These are phyloP conservation scores for Hippolais icterina DNA, from an alignment of 2,113 vertebrate genomes.

Conservation along the genomic window DNA sequence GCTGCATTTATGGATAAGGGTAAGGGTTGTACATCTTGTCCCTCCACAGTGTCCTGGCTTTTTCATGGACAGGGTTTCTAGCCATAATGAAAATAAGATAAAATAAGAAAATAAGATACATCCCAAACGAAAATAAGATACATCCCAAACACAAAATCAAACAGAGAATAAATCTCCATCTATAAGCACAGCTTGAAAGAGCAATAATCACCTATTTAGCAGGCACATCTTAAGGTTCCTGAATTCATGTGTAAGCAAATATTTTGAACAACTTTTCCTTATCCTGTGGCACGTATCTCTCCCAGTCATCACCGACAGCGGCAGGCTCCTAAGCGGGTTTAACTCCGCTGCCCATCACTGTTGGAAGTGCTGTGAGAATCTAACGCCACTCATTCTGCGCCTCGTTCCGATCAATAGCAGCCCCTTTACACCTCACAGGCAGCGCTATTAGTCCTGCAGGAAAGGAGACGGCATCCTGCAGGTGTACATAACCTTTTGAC, in stretches of 20 bases:
- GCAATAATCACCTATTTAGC: background rate
- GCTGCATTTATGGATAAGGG: background rate
- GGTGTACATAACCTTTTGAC: background rate
- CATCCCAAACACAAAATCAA: background rate
- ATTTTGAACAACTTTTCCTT: background rate
- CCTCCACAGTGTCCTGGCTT: background rate
- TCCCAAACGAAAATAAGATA: background rate
- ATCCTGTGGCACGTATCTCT: background rate
- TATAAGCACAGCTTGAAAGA: background rate
- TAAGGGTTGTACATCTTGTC: background rate
- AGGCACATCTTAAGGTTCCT: background rate
- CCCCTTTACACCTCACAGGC: background rate
- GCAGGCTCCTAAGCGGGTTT: conserved; percentile 57
- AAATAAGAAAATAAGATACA: background rate
- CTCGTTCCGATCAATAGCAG: background rate
- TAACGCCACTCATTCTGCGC: background rate
- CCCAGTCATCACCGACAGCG: background rate
- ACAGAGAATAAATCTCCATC: background rate
- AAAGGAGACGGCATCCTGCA: background rate
- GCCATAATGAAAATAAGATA: background rate
- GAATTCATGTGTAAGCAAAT: background rate
- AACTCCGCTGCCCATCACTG: background rate
- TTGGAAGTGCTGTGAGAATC: background rate
- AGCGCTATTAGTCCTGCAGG: background rate
- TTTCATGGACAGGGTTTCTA: background rate